Evolutionary conservation across 2,888 invertebrate genomes (phyloP).

Genomic region (Acleris sparsana): DNA sequence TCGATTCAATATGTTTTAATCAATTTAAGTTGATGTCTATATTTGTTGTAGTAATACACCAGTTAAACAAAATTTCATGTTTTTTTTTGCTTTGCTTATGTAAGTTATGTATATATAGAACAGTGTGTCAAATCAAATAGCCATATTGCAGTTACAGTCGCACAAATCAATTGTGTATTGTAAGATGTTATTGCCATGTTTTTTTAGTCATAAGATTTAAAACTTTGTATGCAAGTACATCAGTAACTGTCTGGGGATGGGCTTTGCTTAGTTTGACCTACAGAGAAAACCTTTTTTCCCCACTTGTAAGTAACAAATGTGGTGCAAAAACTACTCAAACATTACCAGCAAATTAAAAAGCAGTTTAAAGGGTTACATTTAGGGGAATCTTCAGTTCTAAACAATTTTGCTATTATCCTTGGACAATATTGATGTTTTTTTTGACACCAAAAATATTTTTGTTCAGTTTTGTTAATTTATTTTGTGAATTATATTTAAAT

Average conservation of each 20-base stretch:
- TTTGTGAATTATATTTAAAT: too few species aligned
- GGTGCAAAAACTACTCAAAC: too few species aligned
- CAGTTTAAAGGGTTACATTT: too few species aligned
- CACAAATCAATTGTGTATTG: slow-evolving; percentile 14
- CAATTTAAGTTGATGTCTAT: not conserved
- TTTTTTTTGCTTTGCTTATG: not conserved
- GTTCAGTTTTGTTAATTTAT: too few species aligned
- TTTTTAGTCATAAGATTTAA: slow-evolving; percentile 7
- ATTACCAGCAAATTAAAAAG: too few species aligned
- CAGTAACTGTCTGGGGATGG: not conserved
- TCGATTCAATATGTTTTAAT: not conserved
- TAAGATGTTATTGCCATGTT: slow-evolving; percentile 23
- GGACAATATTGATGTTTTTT: too few species aligned
- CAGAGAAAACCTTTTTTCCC: too few species aligned
- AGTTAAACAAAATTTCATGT: not conserved
- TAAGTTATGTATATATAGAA: slow-evolving; percentile 2
- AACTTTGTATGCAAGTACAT: not conserved
- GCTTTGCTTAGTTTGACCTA: too few species aligned
- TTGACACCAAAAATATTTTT: too few species aligned
- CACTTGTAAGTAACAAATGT: too few species aligned
- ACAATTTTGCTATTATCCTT: too few species aligned
- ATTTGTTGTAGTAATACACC: not conserved
- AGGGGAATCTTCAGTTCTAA: too few species aligned
- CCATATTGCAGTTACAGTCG: slow-evolving; percentile 2
- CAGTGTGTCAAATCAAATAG: slow-evolving; percentile 12